These are phyloP conservation scores for Planococcus citri DNA, from an alignment of 1,140 invertebrate species.

Conservation along the genomic window DNA sequence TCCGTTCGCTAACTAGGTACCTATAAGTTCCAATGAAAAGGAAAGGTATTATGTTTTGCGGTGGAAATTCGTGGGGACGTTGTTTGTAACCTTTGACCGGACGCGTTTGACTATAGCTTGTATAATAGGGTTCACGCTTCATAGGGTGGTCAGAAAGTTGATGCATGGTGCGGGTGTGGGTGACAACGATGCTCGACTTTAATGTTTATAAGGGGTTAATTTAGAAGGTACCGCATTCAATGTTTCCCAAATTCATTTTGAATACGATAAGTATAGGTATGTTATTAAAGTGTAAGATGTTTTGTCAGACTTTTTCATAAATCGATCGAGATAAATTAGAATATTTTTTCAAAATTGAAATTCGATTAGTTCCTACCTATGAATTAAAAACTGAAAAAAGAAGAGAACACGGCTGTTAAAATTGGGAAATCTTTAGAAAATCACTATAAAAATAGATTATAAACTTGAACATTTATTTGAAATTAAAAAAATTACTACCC, in stretches of 20 bases:
- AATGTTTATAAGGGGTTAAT: conserved; percentile 17
- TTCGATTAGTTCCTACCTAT: no score
- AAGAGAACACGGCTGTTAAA: no score
- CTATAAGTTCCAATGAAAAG: conserved; percentile 16
- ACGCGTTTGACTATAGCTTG: conserved; percentile 10
- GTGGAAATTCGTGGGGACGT: conserved; percentile 10
- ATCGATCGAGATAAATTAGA: no score
- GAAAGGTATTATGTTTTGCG: conserved; percentile 20
- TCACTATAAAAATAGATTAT: no score
- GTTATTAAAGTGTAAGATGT: no score
- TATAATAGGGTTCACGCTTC: conserved; percentile 17
- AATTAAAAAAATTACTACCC: no score
- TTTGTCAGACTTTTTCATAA: no score
- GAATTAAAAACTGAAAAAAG: no score
- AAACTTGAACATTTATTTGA: no score
- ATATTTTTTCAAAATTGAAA: no score
- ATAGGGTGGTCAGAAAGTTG: conserved; percentile 17
- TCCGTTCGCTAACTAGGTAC: not conserved
- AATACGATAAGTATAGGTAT: not conserved
- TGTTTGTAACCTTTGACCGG: conserved; percentile 18
- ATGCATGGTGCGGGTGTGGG: not conserved
- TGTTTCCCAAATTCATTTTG: conserved; percentile 5
- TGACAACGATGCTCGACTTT: conserved; percentile 12
- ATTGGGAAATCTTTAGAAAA: no score
- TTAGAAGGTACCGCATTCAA: conserved; percentile 5